These are phyloP conservation scores for Calameuta pallipes DNA, from an alignment of 2,888 invertebrate genomes.

Conservation along the genomic window DNA sequence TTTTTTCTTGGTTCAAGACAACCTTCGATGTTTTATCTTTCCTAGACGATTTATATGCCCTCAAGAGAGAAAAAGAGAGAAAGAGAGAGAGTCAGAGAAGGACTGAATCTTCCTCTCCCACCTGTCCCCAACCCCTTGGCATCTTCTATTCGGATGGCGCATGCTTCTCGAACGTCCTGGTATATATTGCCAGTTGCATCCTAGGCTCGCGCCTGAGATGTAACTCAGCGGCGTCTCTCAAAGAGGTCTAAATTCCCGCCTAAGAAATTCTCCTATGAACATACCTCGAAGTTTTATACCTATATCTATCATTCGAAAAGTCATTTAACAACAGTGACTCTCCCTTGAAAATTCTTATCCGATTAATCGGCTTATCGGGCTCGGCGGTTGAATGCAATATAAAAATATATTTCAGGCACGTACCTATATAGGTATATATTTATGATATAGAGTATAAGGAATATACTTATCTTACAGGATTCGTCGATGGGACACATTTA, in stretches of 20 bases:
- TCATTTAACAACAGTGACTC: neutral
- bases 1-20: slow-evolving; percentile 12
- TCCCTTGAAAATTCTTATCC: neutral
- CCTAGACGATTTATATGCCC: slow-evolving; percentile 37
- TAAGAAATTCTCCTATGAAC: neutral
- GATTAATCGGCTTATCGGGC: neutral
- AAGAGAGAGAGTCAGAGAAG: neutral
- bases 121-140: neutral
- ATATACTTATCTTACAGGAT: neutral
- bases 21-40: slow-evolving; percentile 30
- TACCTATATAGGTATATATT: neutral
- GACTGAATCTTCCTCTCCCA: neutral
- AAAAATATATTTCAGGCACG: neutral
- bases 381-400: neutral
- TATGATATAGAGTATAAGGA: neutral
- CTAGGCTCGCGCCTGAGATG: neutral
- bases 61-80: neutral
- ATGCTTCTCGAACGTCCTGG: neutral
- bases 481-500: neutral
- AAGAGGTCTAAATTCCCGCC: neutral
- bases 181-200: neutral
- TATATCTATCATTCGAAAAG: no score
- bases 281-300: neutral
- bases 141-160: neutral
- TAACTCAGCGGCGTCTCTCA: neutral